These are phyloP conservation scores for Coecobrya sp. DNA, from an alignment of 2,888 invertebrate genomes.

Conservation along the genomic window DNA sequence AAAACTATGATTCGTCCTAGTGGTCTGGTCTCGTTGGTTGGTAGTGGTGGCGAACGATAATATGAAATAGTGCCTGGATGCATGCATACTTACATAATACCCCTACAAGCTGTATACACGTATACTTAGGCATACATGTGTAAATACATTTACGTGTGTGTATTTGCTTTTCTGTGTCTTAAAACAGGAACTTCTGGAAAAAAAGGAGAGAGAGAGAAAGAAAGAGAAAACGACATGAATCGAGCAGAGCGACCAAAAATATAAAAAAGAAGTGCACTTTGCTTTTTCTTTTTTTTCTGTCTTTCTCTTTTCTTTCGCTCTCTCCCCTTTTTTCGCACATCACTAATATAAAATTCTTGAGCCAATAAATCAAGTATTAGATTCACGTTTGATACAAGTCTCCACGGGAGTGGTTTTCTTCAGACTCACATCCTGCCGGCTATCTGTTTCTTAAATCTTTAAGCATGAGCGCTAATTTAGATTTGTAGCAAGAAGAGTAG, in stretches of 20 bases:
- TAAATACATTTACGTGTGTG: slow-evolving; percentile 19
- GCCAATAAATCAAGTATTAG: slow-evolving; percentile 85
- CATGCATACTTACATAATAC: neutral
- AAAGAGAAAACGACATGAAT: slow-evolving; percentile 64
- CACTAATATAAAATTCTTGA: slow-evolving; percentile 83
- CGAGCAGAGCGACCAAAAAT: slow-evolving; percentile 33
- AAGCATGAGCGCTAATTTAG: slow-evolving; percentile 77
- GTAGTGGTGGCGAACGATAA: slow-evolving; percentile 4
- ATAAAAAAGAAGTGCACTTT: slow-evolving; percentile 56
- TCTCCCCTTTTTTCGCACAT: slow-evolving; percentile 64
- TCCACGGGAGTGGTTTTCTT: slow-evolving; percentile 81
- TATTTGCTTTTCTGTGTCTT: slow-evolving; percentile 45
- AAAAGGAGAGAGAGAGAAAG: slow-evolving; percentile 10
- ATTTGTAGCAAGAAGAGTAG: slow-evolving; percentile 63
- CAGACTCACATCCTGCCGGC: slow-evolving; percentile 73
- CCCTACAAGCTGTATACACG: neutral
- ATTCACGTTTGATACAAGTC: slow-evolving; percentile 84
- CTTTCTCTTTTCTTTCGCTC: neutral
- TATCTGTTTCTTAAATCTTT: slow-evolving; percentile 77
- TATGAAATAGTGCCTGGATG: slow-evolving; percentile 26
- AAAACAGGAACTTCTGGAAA: slow-evolving; percentile 45
- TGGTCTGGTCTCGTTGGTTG: slow-evolving; percentile 40
- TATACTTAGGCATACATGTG: neutral
- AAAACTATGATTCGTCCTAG: slow-evolving; percentile 62
- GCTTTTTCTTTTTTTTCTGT: slow-evolving; percentile 36